Evolutionary conservation across 2,797 vertebrate species (phyloP).

Genomic region (Pangasius djambal): DNA sequence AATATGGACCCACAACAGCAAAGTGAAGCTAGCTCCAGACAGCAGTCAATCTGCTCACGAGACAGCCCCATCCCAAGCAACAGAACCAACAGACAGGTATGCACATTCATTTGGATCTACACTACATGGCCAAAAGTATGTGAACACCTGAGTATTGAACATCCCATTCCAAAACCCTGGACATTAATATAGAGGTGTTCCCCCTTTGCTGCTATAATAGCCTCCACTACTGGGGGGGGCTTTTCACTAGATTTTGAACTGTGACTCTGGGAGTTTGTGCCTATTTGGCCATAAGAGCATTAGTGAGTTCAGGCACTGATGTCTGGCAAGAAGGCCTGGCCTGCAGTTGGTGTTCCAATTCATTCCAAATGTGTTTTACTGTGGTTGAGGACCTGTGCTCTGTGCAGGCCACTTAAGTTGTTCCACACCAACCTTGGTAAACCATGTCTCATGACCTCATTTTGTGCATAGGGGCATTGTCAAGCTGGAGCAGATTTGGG

Average conservation of each 20-base stretch:
- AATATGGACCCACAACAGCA: slow-evolving; percentile 73
- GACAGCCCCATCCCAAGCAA: slow-evolving; percentile 83
- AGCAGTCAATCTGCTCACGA: slow-evolving; percentile 79
- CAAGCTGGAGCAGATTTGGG: too few relatives aligned
- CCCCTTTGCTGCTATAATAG: neutral
- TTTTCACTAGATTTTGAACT: neutral
- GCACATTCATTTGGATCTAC: neutral
- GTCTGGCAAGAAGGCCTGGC: neutral
- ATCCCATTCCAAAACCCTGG: neutral
- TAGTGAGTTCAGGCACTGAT: neutral
- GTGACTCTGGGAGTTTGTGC: neutral
- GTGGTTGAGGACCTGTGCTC: neutral
- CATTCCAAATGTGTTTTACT: neutral
- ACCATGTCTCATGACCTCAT: neutral
- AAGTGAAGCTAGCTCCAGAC: slow-evolving; percentile 74
- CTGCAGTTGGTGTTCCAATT: neutral
- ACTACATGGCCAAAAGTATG: neutral
- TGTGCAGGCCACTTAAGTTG: neutral
- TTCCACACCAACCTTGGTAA: neutral
- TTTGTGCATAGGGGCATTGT: neutral
- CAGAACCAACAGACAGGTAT: slow-evolving; percentile 72
- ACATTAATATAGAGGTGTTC: neutral
- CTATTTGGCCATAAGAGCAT: neutral
- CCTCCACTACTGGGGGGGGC: neutral
- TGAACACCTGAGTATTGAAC: neutral